Base-by-base conservation (phyloP, 2,888 invertebrate genomes). In the Drosophila suboccidentalis region DNA sequence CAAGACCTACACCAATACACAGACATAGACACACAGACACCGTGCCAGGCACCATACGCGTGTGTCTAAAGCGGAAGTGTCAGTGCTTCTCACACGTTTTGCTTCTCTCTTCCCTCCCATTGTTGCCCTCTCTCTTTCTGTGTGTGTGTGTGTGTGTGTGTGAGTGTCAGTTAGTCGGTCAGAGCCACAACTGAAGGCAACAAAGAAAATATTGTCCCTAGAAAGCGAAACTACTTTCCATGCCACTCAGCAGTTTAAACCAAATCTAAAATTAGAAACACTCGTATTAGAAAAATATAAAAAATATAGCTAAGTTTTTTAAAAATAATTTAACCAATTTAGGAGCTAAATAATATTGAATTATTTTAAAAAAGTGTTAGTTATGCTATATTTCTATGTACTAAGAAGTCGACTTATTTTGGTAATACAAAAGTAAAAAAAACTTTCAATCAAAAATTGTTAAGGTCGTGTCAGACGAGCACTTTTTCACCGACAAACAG, bases 1-100 rank as follows among this genome's bases (percentile, higher is more conserved):
- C 8, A 29, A 29, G 29, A 29, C 29, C 29, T 8, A 29, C 29
- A 29, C 29, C 29, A 29, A 29, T 29, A 29, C 29, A 29, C 22
- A 32, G 9, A 65, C 39, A 65, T 0, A 2, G 19, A 26, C 4
- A 4, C 39, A 55, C 22, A 38, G 10, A 65, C 39, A 65, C n/a
- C 13, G 29, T 49, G 55, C 53, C 57, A 66, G 63, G 36, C 51
- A 67, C 50, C 57, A 70, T 69, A 46, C 60, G 76, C 79, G 79
- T 76, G 84, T 87, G 77, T 81, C 84, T 87, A 73, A 87, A 75
- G 89, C 89, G 85, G 85, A 85, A 89, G 85, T 89, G 77, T 87
- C 71, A 74, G 78, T 59, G 74, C 78, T 26, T 26, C 26, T 26
- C 26, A 85, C 67, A 87, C 75, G 78, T 87, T 74, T 71, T 71